phyloP scores from a whole-genome alignment of 2,888 invertebrate species.

The Lasius platythorax region DNA sequence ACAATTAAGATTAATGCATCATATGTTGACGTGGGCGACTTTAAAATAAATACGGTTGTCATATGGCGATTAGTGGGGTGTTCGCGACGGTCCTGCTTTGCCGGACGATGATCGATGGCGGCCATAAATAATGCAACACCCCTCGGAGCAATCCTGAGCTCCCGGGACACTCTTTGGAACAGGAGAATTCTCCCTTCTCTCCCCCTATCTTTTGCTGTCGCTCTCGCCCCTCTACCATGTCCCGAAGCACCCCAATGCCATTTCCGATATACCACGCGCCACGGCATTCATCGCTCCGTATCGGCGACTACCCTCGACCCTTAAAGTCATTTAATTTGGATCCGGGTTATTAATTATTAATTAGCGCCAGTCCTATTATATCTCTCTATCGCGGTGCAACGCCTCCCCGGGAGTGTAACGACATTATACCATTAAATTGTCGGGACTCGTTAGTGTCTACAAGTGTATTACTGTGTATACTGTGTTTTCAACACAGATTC shows the following conservation, averaged over 20 bases:
- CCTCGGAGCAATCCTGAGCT: constrained; percentile 78
- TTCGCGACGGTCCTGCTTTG: constrained; percentile 77
- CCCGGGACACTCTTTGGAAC: constrained; percentile 80
- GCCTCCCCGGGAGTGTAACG: constrained; percentile 76
- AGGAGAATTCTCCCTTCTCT: constrained; percentile 68
- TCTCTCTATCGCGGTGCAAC: constrained; percentile 82
- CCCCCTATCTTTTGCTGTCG: constrained; percentile 63
- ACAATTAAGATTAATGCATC: constrained; percentile 84
- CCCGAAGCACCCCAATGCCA: constrained; percentile 77
- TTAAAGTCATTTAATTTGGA: constrained; percentile 84
- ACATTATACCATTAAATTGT: constrained; percentile 83
- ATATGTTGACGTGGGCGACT: constrained; percentile 80
- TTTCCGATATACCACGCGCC: constrained; percentile 80
- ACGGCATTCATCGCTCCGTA: constrained; percentile 76
- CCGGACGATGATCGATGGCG: constrained; percentile 85
- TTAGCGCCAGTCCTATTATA: constrained; percentile 84
- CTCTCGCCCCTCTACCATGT: constrained; percentile 64
- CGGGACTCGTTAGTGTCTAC: constrained; percentile 77
- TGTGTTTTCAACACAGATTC: constrained; percentile 16
- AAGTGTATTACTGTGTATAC: constrained; percentile 49
- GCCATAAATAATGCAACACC: constrained; percentile 85
- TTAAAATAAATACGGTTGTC: constrained; percentile 85
- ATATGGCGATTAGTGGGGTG: constrained; percentile 85
- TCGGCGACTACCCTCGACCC: constrained; percentile 81
- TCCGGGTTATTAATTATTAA: constrained; percentile 86